Evolutionary conservation across 2,888 invertebrate species (phyloP), one percentile per base, ranked within the genome.

Genomic region (Acronicta psi): DNA sequence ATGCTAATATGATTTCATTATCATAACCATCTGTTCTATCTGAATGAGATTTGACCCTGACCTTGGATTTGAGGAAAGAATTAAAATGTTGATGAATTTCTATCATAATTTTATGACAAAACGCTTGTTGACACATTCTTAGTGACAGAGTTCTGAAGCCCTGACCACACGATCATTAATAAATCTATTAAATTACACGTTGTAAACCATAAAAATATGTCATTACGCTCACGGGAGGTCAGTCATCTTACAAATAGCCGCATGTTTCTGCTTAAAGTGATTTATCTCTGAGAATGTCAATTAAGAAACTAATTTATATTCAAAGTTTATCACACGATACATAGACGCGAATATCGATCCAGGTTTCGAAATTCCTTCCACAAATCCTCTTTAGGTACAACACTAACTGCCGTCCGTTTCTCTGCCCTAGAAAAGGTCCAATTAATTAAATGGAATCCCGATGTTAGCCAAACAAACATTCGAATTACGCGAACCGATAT

Each of bases 371-470:
- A 74, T 73, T 62, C 57, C 50, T 60, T 41, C 49, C 34, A 54
- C 43, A 37, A 63, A 57, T 44, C 23, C 47, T 36, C 34, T 37
- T 29, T 47, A 43, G 50, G n/a, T 34, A 45, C 20, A 55, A 38
- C 2, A 14, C 31, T 16, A 17, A 50, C 42, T 41, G 44, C 42
- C 9, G 34, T 31, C 36, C 54, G 64, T 65, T 58, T 71, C 60
- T 57, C 59, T 69, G 82, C 76, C 82, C 69, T 62, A 83, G 84
- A 86, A 87, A 78, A 75, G 69, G 62, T 58, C 62, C 76, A 82
- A 86, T 86, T 85, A 85, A 86, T 84, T 81, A 77, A 77, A 53
- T 52, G 73, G 77, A 81, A 82, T 80, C 51, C 53, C 54, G 62
- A 59, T 51, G 59, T 42, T 56, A 55, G 47, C 51, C 69, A 72